Percentiles rank a stretch among this genome's conserved stretches.
Conservation (phyloP, 2,888 invertebrate genomes). For the Nasonia oneida region DNA sequence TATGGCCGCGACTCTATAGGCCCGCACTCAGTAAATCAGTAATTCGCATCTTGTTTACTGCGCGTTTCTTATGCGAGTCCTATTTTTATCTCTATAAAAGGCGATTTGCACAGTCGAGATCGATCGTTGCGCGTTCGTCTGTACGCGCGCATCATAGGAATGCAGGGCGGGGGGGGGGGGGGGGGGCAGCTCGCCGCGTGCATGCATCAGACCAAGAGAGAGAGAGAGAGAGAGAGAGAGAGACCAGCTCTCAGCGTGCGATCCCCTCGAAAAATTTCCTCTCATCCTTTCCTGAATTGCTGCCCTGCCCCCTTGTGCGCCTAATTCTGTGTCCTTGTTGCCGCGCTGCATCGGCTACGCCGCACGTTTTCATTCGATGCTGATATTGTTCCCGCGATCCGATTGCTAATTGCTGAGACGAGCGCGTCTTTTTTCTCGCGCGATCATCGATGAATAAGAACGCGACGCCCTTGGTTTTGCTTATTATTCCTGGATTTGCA, state of each 20-base stretch:
- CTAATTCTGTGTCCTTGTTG: constrained; percentile 23
- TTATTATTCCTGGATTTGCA: no score
- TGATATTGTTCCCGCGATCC: background rate
- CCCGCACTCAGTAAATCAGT: background rate
- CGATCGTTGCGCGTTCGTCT: constrained; percentile 2
- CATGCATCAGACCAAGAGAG: background rate
- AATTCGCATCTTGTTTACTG: no score
- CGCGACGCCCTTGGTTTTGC: no score
- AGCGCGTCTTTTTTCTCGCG: background rate
- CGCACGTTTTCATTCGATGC: background rate
- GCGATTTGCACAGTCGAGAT: background rate
- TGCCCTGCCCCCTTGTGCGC: background rate
- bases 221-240: background rate
- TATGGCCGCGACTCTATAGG: background rate
- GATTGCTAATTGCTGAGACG: background rate
- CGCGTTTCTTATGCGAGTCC: no score
- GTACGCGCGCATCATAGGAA: background rate
- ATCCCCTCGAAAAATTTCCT: constrained; percentile 31
- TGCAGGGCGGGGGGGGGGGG: background rate
- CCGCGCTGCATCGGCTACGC: no score
- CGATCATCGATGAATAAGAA: background rate
- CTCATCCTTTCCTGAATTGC: constrained; percentile 12
- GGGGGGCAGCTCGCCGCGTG: background rate
- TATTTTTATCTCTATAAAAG: no score
- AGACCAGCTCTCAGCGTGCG: constrained; percentile 3